A percentile compares a stretch with the other conserved stretches of the same genome.
These are phyloP conservation scores for Trididemnum clinides DNA, from an alignment of 23 tunicate species.

Conservation along the genomic window DNA sequence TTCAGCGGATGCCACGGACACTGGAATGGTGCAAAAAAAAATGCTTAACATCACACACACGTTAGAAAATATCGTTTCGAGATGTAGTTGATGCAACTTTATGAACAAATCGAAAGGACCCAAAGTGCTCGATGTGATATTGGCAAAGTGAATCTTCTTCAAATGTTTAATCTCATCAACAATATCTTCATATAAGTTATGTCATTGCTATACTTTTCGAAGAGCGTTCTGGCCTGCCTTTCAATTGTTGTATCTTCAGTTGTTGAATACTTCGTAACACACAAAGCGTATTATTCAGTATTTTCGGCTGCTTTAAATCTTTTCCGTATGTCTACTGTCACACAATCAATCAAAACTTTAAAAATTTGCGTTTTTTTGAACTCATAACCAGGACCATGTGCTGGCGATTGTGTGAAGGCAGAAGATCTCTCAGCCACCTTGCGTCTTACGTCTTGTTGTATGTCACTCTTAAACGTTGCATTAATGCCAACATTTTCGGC, in stretches of 20 bases:
- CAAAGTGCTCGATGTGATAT: not conserved
- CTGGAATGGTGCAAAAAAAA: not conserved
- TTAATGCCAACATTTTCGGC: not conserved
- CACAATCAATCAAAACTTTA: not conserved
- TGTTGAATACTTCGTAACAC: not conserved
- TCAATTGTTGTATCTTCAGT: not conserved
- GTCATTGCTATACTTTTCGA: not conserved
- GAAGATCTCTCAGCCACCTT: too few species aligned
- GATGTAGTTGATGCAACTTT: not conserved
- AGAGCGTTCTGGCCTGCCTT: not conserved
- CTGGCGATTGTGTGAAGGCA: too few species aligned
- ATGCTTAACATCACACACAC: not conserved
- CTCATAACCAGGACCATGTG: too few species aligned
- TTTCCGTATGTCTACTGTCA: not conserved
- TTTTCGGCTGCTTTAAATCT: not conserved
- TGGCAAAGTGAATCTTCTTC: not conserved
- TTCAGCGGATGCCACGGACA: not conserved
- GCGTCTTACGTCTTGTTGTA: too few species aligned
- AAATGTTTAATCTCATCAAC: not conserved
- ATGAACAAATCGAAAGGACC: not conserved
- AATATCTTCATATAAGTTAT: not conserved
- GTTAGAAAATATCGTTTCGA: not conserved
- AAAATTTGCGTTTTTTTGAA: not conserved
- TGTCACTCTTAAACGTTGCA: too few species aligned
- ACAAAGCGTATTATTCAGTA: not conserved